A percentile compares a stretch with the other conserved stretches of the same genome.
Conservation (phyloP, 2,888 invertebrate species). For the Hirtodrosophila duncani region DNA sequence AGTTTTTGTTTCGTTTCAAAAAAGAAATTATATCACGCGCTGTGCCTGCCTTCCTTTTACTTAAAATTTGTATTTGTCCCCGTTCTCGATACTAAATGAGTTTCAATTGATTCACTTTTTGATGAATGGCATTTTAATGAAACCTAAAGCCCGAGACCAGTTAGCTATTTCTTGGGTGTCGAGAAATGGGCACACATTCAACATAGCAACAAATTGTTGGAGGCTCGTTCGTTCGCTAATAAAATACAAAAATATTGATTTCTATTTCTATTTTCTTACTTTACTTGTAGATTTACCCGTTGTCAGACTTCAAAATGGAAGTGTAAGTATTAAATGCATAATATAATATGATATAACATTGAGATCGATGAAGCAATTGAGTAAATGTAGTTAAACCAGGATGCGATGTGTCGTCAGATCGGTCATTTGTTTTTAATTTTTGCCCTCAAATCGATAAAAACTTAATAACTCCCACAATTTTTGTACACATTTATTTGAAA, state of each 20-base stretch:
- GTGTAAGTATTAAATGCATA: slow-evolving; percentile 52
- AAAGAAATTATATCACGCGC: slow-evolving; percentile 48
- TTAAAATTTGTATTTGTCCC: not conserved
- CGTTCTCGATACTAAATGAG: slow-evolving; percentile 29
- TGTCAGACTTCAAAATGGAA: slow-evolving; percentile 61
- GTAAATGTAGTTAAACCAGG: too few species aligned
- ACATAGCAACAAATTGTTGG: slow-evolving; percentile 31
- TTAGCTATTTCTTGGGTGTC: slow-evolving; percentile 16
- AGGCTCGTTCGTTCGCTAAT: slow-evolving; percentile 29
- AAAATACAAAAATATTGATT: slow-evolving; percentile 12
- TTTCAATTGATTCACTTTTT: slow-evolving; percentile 40
- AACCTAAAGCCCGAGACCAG: slow-evolving; percentile 36
- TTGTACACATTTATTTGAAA: too few species aligned
- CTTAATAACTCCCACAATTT: too few species aligned
- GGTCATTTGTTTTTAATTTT: too few species aligned
- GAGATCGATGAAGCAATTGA: too few species aligned
- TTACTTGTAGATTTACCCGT: slow-evolving; percentile 41
- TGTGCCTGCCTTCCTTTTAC: slow-evolving; percentile 17
- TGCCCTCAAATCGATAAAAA: too few species aligned
- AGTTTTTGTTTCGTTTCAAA: slow-evolving; percentile 9
- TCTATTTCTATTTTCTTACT: slow-evolving; percentile 15
- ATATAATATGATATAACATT: too few species aligned
- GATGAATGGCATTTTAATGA: slow-evolving; percentile 54
- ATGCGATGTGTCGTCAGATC: too few species aligned
- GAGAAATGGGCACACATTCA: slow-evolving; percentile 5